Conservation (phyloP, 2,113 vertebrate species). For the Myrmophylax atrothorax region DNA sequence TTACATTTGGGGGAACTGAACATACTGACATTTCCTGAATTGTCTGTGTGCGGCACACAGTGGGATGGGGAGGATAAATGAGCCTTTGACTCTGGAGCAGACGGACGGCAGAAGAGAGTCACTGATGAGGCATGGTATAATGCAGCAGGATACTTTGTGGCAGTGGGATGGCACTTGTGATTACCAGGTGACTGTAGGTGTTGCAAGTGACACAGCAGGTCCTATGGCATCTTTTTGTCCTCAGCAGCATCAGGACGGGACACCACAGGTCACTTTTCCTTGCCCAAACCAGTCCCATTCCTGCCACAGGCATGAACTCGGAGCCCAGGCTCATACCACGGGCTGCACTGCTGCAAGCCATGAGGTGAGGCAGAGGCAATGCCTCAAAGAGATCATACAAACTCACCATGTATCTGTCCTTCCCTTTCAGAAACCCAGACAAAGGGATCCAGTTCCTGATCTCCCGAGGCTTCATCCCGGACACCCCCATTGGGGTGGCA, state of each 20-base stretch:
- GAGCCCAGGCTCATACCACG: neutral
- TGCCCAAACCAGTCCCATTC: neutral
- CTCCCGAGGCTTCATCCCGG: constrained; percentile 94
- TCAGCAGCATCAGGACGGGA: neutral
- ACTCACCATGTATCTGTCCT: neutral
- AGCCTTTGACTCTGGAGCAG: neutral
- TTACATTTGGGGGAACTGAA: neutral
- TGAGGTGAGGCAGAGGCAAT: neutral
- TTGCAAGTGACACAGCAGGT: neutral
- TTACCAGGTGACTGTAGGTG: neutral
- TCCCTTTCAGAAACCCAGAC: constrained; percentile 89
- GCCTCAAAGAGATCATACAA: neutral
- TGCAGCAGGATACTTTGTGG: neutral
- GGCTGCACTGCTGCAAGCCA: neutral
- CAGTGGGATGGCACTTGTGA: neutral
- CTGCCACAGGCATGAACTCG: neutral
- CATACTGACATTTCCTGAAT: neutral
- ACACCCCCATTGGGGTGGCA: constrained; percentile 96
- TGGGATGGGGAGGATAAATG: neutral
- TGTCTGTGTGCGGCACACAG: neutral
- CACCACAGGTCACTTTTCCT: neutral
- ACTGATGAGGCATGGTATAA: fast-evolving
- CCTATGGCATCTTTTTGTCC: neutral
- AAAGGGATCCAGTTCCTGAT: constrained; percentile 98
- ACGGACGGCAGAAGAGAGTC: neutral